These are phyloP conservation scores for Fulmarus glacialis DNA, from an alignment of 2,113 vertebrate genomes.

Conservation along the genomic window DNA sequence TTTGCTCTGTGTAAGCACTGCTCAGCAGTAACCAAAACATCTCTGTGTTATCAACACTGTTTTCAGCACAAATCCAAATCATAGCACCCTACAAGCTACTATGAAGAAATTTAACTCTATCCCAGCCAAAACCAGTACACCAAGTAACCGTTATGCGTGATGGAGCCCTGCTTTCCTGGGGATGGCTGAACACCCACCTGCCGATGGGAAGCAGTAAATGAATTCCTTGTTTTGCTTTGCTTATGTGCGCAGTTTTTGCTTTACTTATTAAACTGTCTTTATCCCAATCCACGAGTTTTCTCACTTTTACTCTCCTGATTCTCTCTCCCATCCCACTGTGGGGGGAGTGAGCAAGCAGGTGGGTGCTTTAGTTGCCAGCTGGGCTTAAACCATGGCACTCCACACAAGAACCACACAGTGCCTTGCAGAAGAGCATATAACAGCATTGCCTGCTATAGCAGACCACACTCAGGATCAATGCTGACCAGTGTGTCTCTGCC, in stretches of 20 bases:
- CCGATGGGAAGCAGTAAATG: accelerated
- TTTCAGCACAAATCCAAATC: too few species aligned
- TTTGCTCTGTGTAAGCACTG: background rate
- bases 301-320: background rate
- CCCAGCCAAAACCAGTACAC: background rate
- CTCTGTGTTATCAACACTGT: too few species aligned
- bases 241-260: accelerated
- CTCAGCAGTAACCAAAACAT: accelerated
- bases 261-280: background rate
- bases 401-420: background rate
- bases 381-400: background rate
- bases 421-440: background rate
- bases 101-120: background rate
- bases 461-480: too few species aligned
- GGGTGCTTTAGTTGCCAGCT: background rate
- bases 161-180: background rate
- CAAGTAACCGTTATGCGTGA: accelerated
- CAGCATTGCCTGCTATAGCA: background rate
- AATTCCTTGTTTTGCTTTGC: background rate
- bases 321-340: background rate
- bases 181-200: too few species aligned
- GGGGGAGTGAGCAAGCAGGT: accelerated
- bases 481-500: background rate
- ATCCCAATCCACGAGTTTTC: background rate
- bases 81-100: too few species aligned